Evolutionary conservation across 2,113 vertebrate species (phyloP).

Genomic region (Cranoglanis bouderius): DNA sequence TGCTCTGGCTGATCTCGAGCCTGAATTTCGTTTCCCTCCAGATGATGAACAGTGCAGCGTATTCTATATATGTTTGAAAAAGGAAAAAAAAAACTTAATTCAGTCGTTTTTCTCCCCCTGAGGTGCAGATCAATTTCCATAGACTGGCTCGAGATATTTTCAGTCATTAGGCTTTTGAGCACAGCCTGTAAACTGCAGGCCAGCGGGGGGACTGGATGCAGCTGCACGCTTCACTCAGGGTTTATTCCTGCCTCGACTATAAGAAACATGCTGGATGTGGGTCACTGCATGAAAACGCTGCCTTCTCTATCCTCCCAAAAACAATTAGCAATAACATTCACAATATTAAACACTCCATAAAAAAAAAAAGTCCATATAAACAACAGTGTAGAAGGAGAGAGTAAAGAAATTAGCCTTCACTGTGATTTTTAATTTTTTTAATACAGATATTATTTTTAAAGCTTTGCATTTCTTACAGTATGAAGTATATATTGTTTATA

Average conservation of each 20-base stretch:
- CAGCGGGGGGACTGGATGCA: conserved; percentile 73
- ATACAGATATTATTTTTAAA: not conserved
- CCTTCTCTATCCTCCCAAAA: conserved; percentile 12
- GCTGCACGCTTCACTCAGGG: conserved; percentile 75
- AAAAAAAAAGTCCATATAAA: not conserved
- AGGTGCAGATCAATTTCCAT: conserved; percentile 83
- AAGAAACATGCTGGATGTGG: conserved; percentile 73
- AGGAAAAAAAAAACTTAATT: conserved; percentile 77
- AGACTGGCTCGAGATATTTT: conserved; percentile 78
- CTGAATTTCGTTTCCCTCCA: conserved; percentile 29
- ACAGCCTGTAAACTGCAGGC: conserved; percentile 73
- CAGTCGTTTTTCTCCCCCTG: conserved; percentile 74
- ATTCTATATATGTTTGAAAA: conserved; percentile 24
- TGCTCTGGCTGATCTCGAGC: conserved; percentile 55
- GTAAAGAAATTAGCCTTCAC: conserved; percentile 37
- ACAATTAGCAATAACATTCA: not conserved
- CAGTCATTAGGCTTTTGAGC: conserved; percentile 75
- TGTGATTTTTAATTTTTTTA: not conserved
- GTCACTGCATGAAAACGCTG: not conserved
- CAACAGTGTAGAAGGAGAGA: not conserved
- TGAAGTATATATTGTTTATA: not conserved
- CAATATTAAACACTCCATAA: not conserved
- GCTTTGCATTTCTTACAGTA: not conserved
- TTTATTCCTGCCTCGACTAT: conserved; percentile 78
- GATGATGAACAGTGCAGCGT: conserved; percentile 11